Conservation (phyloP, 2,797 vertebrate genomes). For the Manis pentadactyla region DNA sequence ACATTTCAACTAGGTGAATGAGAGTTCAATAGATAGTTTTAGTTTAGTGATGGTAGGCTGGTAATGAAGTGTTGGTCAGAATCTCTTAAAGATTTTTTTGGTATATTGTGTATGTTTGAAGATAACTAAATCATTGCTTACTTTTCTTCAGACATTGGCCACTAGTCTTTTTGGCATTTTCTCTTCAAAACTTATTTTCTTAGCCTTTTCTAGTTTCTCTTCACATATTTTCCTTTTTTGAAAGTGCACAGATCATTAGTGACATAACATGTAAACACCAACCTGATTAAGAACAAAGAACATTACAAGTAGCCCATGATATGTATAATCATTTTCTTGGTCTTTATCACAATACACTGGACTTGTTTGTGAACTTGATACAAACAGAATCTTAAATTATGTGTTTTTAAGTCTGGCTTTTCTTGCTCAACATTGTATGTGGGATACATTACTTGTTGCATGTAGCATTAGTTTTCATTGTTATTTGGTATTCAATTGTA, state of each 20-base stretch:
- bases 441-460: not conserved
- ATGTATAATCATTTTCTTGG: not conserved
- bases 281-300: not conserved
- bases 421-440: not conserved
- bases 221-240: not conserved
- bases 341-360: not conserved
- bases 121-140: not conserved
- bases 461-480: not conserved
- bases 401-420: not conserved
- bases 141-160: not conserved
- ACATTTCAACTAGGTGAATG: not conserved
- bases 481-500: not conserved
- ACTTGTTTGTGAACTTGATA: not conserved
- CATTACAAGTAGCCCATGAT: not conserved
- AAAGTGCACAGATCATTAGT: not conserved
- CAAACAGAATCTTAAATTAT: not conserved
- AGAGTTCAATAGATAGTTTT: not conserved
- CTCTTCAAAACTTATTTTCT: not conserved
- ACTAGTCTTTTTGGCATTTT: not conserved
- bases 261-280: not conserved
- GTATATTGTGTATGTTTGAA: not conserved
- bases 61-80: not conserved
- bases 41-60: not conserved
- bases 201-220: not conserved
- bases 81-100: not conserved